Base-by-base conservation (phyloP, 1,140 invertebrate genomes). In the Drosophila paulistorum region DNA sequence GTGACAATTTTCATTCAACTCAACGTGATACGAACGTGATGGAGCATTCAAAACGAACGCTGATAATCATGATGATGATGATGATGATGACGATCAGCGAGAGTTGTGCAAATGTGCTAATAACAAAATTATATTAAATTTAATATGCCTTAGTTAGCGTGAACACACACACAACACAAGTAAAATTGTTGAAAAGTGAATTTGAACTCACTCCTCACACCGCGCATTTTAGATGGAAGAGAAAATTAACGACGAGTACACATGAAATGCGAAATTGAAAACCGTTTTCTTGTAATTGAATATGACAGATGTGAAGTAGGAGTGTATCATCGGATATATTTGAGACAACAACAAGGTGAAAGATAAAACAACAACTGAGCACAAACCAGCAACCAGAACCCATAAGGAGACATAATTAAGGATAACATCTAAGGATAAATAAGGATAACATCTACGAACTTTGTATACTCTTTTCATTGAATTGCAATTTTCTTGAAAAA, bases 51-150 rank as follows among this genome's bases (percentile, higher is more conserved):
- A 74, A 72, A 51, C 55, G 62, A 55, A 67, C 45, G 17, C 45
- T 23, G 45, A 51, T 23, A 20, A 58, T 26, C 35, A 54, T 23
- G 62, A 65, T 55, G 69, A 41, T 64, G 48, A 71, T 68, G 63
- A 63, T 64, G 60, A 58, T 68, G 55, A 73, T 63, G 65, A 59
- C 55, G 58, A 67, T 45, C 51, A 61, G 61, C 23, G 59, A 14
- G 42, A 70, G 55, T 65, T 67, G 63, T 55, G 68, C 42, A 42
- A 77, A 85, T 82, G 76, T 73, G 83, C 61, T 87, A 86, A 86
- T 79, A 64, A 62, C 62, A 55, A 71, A 82, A 86, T 83, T 77
- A 74, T 73, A 87, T 82, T 82, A 79, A 75, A 69, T 79, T 76
- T 65, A 62, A 81, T 61, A 55, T 61, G 67, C 62, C 71, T 76